Percentiles rank a stretch among this genome's conserved stretches.
Evolutionary conservation across 2,888 invertebrate genomes (phyloP).

Genomic region (Stenurella melanura): DNA sequence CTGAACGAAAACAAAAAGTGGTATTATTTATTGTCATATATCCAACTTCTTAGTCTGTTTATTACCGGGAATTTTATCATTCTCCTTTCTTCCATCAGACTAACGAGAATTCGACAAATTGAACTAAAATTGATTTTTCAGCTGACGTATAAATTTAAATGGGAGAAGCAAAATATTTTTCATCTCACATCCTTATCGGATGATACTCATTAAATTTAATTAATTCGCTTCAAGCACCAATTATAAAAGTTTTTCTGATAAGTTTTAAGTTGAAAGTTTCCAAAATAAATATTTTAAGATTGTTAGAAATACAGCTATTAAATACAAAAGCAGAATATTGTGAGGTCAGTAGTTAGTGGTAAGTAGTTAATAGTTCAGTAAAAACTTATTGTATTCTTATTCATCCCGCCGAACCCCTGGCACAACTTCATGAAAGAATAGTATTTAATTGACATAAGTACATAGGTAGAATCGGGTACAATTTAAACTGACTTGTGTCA

Average conservation of each 20-base stretch:
- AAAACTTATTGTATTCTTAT: too few species aligned
- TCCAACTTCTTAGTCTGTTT: slow-evolving; percentile 20
- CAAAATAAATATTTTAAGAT: too few species aligned
- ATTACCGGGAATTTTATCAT: slow-evolving; percentile 19
- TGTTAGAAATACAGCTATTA: too few species aligned
- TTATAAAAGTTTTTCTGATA: slow-evolving; percentile 3
- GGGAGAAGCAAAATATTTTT: neutral
- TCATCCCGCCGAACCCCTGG: too few species aligned
- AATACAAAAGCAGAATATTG: too few species aligned
- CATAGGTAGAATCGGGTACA: too few species aligned
- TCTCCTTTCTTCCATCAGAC: slow-evolving; percentile 15
- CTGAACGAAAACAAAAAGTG: slow-evolving; percentile 23
- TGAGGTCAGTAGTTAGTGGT: too few species aligned
- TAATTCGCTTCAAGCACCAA: slow-evolving; percentile 2
- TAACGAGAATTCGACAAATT: slow-evolving; percentile 35
- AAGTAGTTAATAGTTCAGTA: too few species aligned
- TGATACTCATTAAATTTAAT: neutral
- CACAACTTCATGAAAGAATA: too few species aligned
- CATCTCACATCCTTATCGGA: slow-evolving; percentile 21
- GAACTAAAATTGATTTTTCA: slow-evolving; percentile 24
- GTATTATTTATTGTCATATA: slow-evolving; percentile 31
- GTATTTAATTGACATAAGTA: too few species aligned
- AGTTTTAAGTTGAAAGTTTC: neutral
- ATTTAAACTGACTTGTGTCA: too few species aligned
- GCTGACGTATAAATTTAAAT: slow-evolving; percentile 23